Conservation (phyloP, 1,140 invertebrate genomes). For the Campoletis sonorensis region DNA sequence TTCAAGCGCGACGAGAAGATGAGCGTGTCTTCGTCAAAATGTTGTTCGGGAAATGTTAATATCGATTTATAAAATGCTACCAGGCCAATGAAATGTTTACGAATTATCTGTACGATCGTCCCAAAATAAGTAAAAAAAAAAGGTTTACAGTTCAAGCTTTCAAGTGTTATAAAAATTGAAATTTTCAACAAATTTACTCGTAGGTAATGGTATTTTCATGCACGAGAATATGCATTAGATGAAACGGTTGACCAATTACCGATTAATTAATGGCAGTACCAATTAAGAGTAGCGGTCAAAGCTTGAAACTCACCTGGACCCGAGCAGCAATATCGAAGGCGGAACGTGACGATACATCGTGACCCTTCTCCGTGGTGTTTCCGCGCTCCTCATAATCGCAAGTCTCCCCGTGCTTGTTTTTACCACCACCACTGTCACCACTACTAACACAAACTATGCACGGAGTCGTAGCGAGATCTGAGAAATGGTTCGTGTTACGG, state of each 20-base stretch:
- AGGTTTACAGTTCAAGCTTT: too few relatives aligned
- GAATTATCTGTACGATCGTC: too few relatives aligned
- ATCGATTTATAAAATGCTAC: too few relatives aligned
- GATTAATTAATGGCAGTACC: background rate
- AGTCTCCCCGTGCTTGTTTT: background rate
- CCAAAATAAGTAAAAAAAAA: too few relatives aligned
- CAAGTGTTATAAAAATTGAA: too few relatives aligned
- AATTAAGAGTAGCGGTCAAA: background rate
- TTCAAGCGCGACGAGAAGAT: too few relatives aligned
- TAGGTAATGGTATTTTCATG: background rate
- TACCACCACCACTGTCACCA: conserved; percentile 14
- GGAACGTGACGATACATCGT: conserved; percentile 22
- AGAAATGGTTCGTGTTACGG: background rate
- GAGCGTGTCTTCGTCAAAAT: too few relatives aligned
- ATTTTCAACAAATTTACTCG: too few relatives aligned
- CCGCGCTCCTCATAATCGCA: conserved; percentile 12
- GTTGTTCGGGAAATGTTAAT: too few relatives aligned
- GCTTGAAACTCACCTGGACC: conserved; percentile 48
- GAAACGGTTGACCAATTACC: too few relatives aligned
- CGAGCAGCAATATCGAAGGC: conserved; percentile 41
- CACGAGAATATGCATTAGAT: background rate
- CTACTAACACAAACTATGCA: background rate
- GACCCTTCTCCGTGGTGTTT: conserved; percentile 8
- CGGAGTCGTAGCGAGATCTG: conserved; percentile 4
- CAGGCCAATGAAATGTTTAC: too few relatives aligned